Conservation (phyloP, 2,113 vertebrate species). For the Peucedramus taeniatus region DNA sequence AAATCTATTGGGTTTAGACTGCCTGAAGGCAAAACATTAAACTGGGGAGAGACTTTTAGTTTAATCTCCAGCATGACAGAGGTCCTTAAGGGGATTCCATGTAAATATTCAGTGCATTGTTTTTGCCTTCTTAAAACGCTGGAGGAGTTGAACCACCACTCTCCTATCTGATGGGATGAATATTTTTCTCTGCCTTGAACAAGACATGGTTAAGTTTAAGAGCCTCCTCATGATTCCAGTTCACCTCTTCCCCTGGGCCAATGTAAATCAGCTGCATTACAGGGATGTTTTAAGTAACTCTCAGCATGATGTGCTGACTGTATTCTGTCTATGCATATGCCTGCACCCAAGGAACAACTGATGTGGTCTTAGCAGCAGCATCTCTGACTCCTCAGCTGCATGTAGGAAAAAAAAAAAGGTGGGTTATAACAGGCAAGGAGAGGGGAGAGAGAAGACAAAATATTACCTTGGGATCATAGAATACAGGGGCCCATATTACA, state of each 20-base stretch:
- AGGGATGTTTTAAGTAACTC: neutral
- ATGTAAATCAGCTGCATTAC: slow-evolving; percentile 21
- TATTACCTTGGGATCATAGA: neutral
- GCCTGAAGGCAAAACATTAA: slow-evolving; percentile 64
- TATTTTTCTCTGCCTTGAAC: slow-evolving; percentile 39
- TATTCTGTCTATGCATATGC: neutral
- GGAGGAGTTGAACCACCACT: neutral
- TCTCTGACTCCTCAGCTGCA: neutral
- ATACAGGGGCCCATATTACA: neutral
- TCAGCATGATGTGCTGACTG: neutral
- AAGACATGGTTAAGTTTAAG: neutral
- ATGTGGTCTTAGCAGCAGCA: neutral
- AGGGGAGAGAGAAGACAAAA: neutral
- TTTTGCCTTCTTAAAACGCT: slow-evolving; percentile 22
- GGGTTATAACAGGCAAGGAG: neutral
- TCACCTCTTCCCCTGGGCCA: slow-evolving; percentile 3
- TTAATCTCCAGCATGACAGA: slow-evolving; percentile 66
- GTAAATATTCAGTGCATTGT: slow-evolving; percentile 47
- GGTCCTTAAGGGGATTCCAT: slow-evolving; percentile 64
- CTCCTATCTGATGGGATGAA: neutral
- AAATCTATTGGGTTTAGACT: slow-evolving; percentile 37
- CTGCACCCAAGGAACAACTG: neutral
- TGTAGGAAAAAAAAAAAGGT: neutral
- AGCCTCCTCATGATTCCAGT: neutral
- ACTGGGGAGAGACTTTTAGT: slow-evolving; percentile 53